Evolutionary conservation across 2,888 invertebrate species (phyloP).

Genomic region (Girardia tigrina): DNA sequence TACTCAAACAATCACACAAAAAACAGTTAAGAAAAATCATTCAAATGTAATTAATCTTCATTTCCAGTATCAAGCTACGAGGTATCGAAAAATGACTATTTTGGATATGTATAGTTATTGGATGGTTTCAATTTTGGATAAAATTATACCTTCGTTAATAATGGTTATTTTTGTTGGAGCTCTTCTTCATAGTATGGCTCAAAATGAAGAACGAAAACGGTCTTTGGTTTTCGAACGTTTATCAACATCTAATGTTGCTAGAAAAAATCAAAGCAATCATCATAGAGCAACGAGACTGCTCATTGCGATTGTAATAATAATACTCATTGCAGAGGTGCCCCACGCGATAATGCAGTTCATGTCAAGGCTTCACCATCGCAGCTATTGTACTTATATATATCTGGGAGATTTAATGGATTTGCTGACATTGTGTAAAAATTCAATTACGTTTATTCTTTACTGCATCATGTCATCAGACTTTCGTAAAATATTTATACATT

Average conservation of each 20-base stretch:
- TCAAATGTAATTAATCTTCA: background rate
- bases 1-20: background rate
- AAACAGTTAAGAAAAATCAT: background rate
- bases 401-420: slow-evolving; percentile 3
- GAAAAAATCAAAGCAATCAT: background rate
- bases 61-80: background rate
- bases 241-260: background rate
- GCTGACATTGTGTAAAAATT: slow-evolving; percentile 1
- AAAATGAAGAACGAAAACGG: slow-evolving; percentile 1
- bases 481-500: background rate
- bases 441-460: background rate
- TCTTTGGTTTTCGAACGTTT: background rate
- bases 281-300: background rate
- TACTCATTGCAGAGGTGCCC: background rate
- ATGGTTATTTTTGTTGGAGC: background rate
- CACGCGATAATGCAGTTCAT: background rate
- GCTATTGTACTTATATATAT: background rate
- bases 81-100: background rate
- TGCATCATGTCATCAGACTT: background rate
- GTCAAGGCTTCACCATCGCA: background rate
- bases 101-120: background rate
- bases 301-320: background rate
- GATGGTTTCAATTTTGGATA: slow-evolving; percentile 2
- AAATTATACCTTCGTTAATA: background rate
- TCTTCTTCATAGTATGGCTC: slow-evolving; percentile 17